Evolutionary conservation across 2,797 vertebrate species (phyloP).

Genomic region (Synaphobranchus kaupii): DNA sequence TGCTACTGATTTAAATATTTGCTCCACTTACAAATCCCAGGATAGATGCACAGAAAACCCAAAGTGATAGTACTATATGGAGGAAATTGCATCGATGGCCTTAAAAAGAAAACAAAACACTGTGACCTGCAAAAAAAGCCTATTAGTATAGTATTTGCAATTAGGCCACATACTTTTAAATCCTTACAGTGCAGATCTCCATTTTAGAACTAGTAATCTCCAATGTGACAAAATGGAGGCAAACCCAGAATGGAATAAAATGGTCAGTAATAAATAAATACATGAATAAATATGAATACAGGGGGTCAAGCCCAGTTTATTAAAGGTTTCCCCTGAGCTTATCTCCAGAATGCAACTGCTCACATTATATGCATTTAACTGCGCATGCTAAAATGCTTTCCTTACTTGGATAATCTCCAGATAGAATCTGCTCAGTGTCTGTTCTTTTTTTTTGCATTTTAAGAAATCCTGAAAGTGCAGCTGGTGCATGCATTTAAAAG

Average conservation of each 20-base stretch:
- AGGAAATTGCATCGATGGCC: neutral
- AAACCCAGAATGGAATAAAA: neutral
- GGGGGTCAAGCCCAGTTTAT: neutral
- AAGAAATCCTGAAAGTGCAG: conserved; percentile 45
- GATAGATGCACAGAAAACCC: neutral
- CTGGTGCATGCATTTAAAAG: conserved; percentile 52
- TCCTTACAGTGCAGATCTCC: neutral
- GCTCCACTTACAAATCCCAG: neutral
- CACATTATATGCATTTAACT: neutral
- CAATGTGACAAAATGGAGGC: neutral
- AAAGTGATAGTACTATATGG: neutral
- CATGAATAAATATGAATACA: neutral
- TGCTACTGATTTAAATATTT: neutral
- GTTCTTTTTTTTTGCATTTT: neutral
- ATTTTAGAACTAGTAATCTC: neutral
- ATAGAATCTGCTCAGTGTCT: neutral
- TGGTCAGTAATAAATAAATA: neutral
- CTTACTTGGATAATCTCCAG: conserved; percentile 30
- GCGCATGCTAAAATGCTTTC: neutral
- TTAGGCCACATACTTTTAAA: neutral
- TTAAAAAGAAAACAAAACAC: neutral
- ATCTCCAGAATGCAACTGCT: neutral
- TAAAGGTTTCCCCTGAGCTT: neutral
- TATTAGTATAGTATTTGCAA: neutral
- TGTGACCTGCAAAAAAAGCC: neutral